phyloP scores from a whole-genome alignment of 1,140 invertebrate genomes.

The Drosophila sucinea region DNA sequence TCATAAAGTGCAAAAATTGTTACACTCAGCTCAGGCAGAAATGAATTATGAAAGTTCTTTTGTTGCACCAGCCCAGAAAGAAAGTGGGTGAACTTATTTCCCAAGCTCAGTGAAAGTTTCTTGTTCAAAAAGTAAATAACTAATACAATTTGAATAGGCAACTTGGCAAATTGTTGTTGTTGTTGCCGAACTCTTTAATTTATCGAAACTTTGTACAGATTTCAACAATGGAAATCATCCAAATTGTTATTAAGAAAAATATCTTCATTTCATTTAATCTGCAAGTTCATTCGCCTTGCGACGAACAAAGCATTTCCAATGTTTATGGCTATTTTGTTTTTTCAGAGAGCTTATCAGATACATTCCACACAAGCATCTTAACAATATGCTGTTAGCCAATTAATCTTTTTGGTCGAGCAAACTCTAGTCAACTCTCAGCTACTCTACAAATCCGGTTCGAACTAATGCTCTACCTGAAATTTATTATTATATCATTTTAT shows the following conservation, averaged over 20 bases:
- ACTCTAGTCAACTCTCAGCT: constrained; percentile 17
- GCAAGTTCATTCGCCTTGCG: constrained; percentile 1
- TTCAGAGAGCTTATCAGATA: constrained; percentile 47
- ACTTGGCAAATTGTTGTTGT: constrained; percentile 14
- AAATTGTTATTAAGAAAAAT: neutral
- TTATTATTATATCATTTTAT: constrained; percentile 31
- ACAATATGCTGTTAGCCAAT: constrained; percentile 62
- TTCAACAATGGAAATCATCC: neutral
- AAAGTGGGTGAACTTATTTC: neutral
- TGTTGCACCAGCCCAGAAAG: neutral
- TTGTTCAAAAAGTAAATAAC: constrained; percentile 4
- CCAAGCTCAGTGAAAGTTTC: constrained; percentile 20
- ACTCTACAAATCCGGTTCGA: constrained; percentile 61
- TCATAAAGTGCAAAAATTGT: constrained; percentile 81
- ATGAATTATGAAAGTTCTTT: constrained; percentile 77
- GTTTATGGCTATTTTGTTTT: constrained; percentile 6
- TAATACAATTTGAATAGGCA: constrained; percentile 10
- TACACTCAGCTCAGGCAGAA: constrained; percentile 80
- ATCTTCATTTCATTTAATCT: neutral
- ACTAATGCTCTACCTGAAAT: constrained; percentile 48
- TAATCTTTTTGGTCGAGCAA: constrained; percentile 52
- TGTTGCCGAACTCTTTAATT: constrained; percentile 2
- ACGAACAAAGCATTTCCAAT: constrained; percentile 12
- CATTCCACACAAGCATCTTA: constrained; percentile 54
- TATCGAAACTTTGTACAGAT: constrained; percentile 6